Conservation (phyloP, 2,797 vertebrate species). For the Lutra lutra region DNA sequence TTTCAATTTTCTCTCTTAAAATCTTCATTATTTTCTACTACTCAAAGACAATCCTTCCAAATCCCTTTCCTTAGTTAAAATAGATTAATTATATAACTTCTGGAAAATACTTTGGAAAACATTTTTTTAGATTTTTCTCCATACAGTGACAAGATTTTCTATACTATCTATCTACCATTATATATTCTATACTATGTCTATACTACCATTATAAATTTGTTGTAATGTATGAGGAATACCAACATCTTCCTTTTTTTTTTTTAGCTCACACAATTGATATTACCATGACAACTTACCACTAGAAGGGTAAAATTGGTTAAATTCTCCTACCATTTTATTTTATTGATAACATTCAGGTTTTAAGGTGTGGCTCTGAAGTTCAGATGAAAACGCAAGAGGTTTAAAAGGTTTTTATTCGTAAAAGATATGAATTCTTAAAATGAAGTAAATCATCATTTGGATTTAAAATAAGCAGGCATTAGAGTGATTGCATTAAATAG, state of each 20-base stretch:
- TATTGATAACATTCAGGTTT: conserved; percentile 59
- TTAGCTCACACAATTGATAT: conserved; percentile 46
- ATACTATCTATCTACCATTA: neutral
- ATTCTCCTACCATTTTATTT: conserved; percentile 43
- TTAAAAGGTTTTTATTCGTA: conserved; percentile 46
- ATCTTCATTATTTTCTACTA: conserved; percentile 4
- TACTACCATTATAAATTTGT: conserved; percentile 16
- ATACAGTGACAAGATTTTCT: neutral
- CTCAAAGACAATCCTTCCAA: neutral
- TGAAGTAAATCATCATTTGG: neutral
- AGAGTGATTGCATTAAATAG: conserved; percentile 6
- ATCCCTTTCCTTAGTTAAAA: neutral
- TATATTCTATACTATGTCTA: no score
- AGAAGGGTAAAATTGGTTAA: conserved; percentile 52
- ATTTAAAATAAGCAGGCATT: conserved; percentile 40
- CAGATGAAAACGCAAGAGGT: neutral
- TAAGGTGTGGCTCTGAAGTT: conserved; percentile 28
- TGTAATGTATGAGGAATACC: neutral
- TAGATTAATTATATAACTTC: conserved; percentile 31
- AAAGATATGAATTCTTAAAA: conserved; percentile 18
- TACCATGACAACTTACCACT: conserved; percentile 51
- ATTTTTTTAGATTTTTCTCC: conserved; percentile 20
- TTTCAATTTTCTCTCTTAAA: conserved; percentile 26
- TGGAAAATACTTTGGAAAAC: conserved; percentile 19
- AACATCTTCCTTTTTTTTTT: conserved; percentile 13